Evolutionary conservation across 2,797 vertebrate genomes (phyloP).

Genomic region (Myotis myotis): DNA sequence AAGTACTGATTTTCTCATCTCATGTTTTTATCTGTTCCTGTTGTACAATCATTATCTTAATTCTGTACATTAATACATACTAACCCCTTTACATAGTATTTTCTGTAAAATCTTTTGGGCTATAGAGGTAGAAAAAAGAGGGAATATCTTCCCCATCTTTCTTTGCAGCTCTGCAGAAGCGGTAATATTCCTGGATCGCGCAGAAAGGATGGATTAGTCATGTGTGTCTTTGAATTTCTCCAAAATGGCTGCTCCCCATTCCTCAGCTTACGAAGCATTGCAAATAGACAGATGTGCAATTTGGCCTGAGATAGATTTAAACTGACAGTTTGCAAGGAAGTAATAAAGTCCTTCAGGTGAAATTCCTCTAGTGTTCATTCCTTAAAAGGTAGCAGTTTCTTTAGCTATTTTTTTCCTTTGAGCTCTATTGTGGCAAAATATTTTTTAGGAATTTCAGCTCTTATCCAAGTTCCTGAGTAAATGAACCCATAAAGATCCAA

Average conservation of each 20-base stretch:
- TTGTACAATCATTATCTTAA: not conserved
- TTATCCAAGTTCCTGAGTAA: not conserved
- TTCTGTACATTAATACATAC: not conserved
- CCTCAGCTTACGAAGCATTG: conserved; percentile 1
- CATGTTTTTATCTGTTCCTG: not conserved
- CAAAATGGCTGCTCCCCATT: not conserved
- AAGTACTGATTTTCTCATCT: not conserved
- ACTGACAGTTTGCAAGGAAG: conserved; percentile 12
- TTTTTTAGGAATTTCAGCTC: conserved; percentile 2
- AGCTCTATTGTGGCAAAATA: not conserved
- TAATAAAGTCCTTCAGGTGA: conserved; percentile 1
- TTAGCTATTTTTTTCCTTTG: not conserved
- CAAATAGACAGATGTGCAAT: conserved; percentile 21
- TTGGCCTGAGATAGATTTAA: conserved; percentile 42
- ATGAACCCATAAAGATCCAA: not conserved
- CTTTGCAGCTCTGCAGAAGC: not conserved
- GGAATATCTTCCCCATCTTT: not conserved
- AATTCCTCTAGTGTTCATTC: conserved; percentile 46
- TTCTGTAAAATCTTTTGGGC: not conserved
- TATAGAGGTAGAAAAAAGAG: not conserved
- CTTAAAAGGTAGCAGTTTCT: conserved; percentile 6
- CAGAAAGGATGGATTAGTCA: not conserved
- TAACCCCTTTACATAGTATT: not conserved
- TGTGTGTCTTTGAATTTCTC: conserved; percentile 31
- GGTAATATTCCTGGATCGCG: not conserved